phyloP scores from a whole-genome alignment of 2,797 vertebrate species.

The Acanthiza pusilla region DNA sequence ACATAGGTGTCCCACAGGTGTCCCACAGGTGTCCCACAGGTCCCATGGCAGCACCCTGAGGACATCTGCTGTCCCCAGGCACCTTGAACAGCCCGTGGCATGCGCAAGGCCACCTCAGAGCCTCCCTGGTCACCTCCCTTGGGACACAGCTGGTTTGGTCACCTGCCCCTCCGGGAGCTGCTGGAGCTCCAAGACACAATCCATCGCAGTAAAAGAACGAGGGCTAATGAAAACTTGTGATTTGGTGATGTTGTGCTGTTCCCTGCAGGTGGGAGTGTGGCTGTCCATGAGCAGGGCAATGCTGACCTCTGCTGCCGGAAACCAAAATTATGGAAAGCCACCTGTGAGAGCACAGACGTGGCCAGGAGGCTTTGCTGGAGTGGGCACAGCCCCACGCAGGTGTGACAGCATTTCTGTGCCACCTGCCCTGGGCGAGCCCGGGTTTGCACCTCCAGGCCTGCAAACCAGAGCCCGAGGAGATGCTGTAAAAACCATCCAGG shows the following conservation, averaged over 20 bases:
- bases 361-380: background rate
- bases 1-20: background rate
- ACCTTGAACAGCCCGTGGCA: background rate
- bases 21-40: background rate
- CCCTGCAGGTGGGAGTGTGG: background rate
- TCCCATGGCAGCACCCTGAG: background rate
- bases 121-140: background rate
- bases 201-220: background rate
- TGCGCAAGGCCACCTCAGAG: background rate
- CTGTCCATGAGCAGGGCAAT: constrained; percentile 61
- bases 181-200: background rate
- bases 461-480: background rate
- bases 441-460: background rate
- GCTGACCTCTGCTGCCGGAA: constrained; percentile 75
- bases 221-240: background rate
- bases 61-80: fast-evolving
- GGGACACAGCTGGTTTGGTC: background rate
- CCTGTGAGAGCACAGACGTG: background rate
- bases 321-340: constrained; percentile 4
- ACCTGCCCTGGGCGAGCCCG: background rate
- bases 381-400: fast-evolving
- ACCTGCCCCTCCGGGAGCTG: background rate
- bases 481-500: fast-evolving
- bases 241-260: background rate
- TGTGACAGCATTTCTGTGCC: background rate